These are phyloP conservation scores for Molorchus minor DNA, from an alignment of 2,888 invertebrate species.

Conservation along the genomic window DNA sequence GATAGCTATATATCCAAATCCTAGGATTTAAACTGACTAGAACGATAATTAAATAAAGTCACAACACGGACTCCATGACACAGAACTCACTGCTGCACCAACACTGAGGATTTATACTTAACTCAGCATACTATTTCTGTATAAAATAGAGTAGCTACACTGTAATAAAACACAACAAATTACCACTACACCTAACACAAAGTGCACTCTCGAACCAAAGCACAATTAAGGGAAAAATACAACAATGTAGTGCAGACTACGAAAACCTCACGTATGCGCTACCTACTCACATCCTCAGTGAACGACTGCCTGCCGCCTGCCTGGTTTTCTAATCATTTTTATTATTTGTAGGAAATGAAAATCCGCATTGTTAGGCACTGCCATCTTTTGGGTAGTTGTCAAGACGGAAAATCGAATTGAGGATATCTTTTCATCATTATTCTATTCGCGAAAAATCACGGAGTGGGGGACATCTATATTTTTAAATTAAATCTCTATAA, in stretches of 20 bases:
- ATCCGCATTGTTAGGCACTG: slow-evolving; percentile 29
- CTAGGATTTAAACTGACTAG: slow-evolving; percentile 42
- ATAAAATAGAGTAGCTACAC: slow-evolving; percentile 29
- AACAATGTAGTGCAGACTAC: slow-evolving; percentile 50
- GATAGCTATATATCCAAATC: slow-evolving; percentile 37
- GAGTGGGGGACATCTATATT: no score
- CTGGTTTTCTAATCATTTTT: slow-evolving; percentile 39
- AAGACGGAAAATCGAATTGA: no score
- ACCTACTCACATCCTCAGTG: slow-evolving; percentile 40
- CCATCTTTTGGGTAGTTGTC: slow-evolving; percentile 24
- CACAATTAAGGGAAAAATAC: slow-evolving; percentile 39
- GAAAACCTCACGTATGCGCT: slow-evolving; percentile 46
- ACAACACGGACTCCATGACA: slow-evolving; percentile 56
- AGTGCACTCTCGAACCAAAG: slow-evolving; percentile 34
- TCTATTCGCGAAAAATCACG: no score
- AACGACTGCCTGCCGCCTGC: slow-evolving; percentile 40
- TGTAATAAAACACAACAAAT: slow-evolving; percentile 31
- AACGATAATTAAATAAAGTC: slow-evolving; percentile 50
- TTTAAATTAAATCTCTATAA: no score
- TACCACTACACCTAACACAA: slow-evolving; percentile 35
- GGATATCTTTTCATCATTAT: no score
- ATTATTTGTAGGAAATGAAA: slow-evolving; percentile 28
- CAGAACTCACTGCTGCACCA: slow-evolving; percentile 40
- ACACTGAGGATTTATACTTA: slow-evolving; percentile 35
- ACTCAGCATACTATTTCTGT: slow-evolving; percentile 37